Evolutionary conservation across 2,113 vertebrate genomes (phyloP), one percentile per base, ranked within the genome.

Genomic region (Bucco capensis): DNA sequence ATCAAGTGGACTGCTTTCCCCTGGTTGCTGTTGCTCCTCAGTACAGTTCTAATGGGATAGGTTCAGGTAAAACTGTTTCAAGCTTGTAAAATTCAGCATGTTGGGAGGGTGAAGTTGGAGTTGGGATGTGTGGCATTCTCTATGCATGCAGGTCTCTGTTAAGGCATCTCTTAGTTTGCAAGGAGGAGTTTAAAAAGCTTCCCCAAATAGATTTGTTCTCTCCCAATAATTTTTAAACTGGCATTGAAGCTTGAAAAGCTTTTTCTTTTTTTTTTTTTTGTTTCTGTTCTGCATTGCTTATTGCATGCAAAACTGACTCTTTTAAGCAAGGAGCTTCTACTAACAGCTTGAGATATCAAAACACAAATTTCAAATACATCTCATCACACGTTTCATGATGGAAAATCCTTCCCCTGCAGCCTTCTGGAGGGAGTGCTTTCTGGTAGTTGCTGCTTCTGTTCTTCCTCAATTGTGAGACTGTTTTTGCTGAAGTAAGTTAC

Each of bases 1-100:
- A 15, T 23, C 14, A 10, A 19, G 44, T 5, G 14, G n/a, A 17
- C 12, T 0, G 1, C 12, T 31, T 22, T 5, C 3, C 27, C 2
- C 1, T 1, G 12, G 11, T n/a, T 28, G 42, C 69, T 81, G 57
- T 37, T 75, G 70, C 44, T 78, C 81, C 66, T 81, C 44, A 14
- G 4, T 25, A 7, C 24, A 7, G 4, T 56, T 74, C 78, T 27
- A 58, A 25, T 14, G 18, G 28, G 31, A 50, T 3, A 18, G 35
- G 16, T 66, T 47, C 7, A 33, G 16, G 28, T 69, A 53, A 83
- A 73, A 25, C 10, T 51, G 6, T 65, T 72, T 73, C 50, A 70
- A 37, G 46, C 23, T 80, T 70, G 61, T 76, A 62, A 70, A 85
- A 76, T 65, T 33, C 58, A n/a, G 3, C 7, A 2, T 6, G 0